Conservation (phyloP, 2,888 invertebrate genomes). For the Lymantria monacha region DNA sequence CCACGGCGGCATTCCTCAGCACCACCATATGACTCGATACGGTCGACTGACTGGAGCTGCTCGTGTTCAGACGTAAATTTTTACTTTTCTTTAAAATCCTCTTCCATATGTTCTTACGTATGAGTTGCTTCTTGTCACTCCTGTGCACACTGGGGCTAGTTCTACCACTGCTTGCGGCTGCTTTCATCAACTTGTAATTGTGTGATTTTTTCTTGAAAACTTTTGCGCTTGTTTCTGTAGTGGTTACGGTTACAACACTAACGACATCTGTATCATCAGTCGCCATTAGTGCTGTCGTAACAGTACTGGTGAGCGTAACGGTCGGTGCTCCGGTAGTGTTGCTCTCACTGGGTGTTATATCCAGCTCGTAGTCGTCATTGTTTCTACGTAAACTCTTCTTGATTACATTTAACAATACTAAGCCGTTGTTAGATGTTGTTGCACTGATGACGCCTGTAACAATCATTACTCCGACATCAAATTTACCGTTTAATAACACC, state of each 20-base stretch:
- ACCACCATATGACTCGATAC: too few species aligned
- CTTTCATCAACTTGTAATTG: background rate
- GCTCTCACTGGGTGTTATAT: background rate
- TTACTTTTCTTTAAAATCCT: background rate
- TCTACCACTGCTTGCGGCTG: too few species aligned
- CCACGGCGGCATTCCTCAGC: too few species aligned
- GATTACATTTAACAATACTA: background rate
- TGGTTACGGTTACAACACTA: background rate
- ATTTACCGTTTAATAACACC: too few species aligned
- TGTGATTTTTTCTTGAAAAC: background rate
- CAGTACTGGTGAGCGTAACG: too few species aligned
- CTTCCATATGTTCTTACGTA: background rate
- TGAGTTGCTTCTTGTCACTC: background rate
- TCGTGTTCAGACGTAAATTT: background rate
- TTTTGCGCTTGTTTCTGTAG: background rate
- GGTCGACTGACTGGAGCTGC: background rate
- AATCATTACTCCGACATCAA: too few species aligned
- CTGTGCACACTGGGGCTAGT: too few species aligned
- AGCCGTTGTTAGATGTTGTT: background rate
- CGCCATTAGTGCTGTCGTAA: too few species aligned
- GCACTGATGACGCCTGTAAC: background rate
- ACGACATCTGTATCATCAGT: too few species aligned
- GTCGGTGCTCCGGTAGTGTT: background rate
- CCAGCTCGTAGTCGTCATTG: constrained; percentile 3
- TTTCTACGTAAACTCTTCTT: background rate